Evolutionary conservation across 2,113 vertebrate species (phyloP).

Genomic region (Proterorhinus semilunaris): DNA sequence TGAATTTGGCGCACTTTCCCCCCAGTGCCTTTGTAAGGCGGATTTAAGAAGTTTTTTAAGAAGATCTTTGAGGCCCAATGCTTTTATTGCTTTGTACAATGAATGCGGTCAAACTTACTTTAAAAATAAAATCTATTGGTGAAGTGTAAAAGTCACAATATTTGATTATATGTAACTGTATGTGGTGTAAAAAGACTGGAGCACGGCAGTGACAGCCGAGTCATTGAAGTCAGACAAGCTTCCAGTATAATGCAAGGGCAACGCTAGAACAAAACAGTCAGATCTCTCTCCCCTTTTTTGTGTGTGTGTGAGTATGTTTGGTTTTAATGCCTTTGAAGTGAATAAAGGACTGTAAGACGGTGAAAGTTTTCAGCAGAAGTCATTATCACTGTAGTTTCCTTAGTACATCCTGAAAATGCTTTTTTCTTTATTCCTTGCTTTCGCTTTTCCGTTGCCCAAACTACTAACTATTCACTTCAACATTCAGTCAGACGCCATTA

Average conservation of each 20-base stretch:
- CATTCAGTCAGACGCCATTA: too few species aligned
- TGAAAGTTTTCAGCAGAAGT: not conserved
- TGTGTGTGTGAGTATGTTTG: not conserved
- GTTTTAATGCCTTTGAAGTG: not conserved
- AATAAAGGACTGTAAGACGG: not conserved
- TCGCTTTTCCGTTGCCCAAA: not conserved
- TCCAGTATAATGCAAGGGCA: not conserved
- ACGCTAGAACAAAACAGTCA: not conserved
- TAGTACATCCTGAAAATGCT: not conserved
- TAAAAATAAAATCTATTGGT: too few species aligned
- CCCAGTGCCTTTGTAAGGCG: too few species aligned
- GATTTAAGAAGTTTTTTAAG: too few species aligned
- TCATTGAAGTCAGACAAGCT: not conserved
- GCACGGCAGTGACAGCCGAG: not conserved
- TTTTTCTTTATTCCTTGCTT: not conserved
- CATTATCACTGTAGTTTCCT: not conserved
- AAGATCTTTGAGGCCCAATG: too few species aligned
- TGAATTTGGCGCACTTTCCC: too few species aligned
- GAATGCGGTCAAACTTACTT: too few species aligned
- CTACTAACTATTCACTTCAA: not conserved
- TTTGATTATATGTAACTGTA: not conserved
- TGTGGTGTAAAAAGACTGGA: not conserved
- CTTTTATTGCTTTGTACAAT: too few species aligned
- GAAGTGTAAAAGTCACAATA: not conserved
- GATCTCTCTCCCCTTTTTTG: not conserved